Evolutionary conservation across 2,113 vertebrate species (phyloP), one percentile per base, ranked within the genome.

Genomic region (Callithrix jacchus): DNA sequence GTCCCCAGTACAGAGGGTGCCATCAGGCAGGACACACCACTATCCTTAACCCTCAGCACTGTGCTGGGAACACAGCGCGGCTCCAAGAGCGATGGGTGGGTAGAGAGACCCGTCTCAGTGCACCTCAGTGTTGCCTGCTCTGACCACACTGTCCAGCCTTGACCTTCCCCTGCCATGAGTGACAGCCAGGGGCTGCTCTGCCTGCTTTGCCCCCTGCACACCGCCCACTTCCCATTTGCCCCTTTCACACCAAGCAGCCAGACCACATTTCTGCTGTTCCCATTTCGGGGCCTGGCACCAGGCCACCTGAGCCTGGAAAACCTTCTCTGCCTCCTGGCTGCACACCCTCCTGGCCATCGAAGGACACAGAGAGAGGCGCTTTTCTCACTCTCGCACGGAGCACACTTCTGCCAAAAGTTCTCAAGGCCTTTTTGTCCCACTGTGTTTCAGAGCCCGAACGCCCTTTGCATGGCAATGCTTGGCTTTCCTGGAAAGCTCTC

Each of bases 401-500:
- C 10, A 40, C 17, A 0, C 30, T 90, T 32, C 74, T 96, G 97
- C 94, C 95, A 96, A 56, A 68, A 30, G 35, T 68, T 77, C 92
- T 89, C 77, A 93, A 92, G 90, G 90, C 73, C 56, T 89, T 91
- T 92, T 92, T 93, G 84, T 96, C 79, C 79, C 13, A 2, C 83
- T 32, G 80, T 42, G 61, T 23, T 52, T 93, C 66, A 17, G 49
- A 89, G 90, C 52, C 70, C 0, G 45, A 17, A 73, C 4, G 9
- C 21, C 2, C 83, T n/a, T 35, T 35, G 97, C 79, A 93, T 96
- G 52, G 52, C 47, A 68, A 93, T 47, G 68, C 27, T 11, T 1
- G 0, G 17, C 61, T 93, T 96, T 97, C 96, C 96, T 97, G 95
- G 96, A 97, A 97, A 97, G 94, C 74, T 52, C 82, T 68, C 68